A percentile compares a stretch with the other conserved stretches of the same genome.
phyloP scores from a whole-genome alignment of 1,140 invertebrate species.

The Aphis gossypii region DNA sequence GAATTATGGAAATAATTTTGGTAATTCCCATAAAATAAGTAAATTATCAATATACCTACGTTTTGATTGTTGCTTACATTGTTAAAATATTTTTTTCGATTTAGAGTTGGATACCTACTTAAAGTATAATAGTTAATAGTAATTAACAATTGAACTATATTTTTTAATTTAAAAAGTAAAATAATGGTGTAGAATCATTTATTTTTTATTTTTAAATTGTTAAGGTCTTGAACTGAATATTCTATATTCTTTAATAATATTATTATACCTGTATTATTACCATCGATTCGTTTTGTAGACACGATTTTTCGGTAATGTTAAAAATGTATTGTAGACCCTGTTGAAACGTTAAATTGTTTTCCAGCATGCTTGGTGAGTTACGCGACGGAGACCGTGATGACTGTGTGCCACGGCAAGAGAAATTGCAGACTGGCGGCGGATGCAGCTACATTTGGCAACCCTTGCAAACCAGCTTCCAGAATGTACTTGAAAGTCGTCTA shows the following conservation, averaged over 20 bases:
- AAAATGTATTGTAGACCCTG: background rate
- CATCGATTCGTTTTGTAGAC: background rate
- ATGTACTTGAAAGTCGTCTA: slow-evolving; percentile 93
- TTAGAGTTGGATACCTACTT: background rate
- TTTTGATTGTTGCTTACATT: background rate
- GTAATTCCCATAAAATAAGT: no score
- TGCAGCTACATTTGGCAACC: slow-evolving; percentile 84
- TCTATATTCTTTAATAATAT: background rate
- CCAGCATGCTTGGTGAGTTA: slow-evolving; percentile 86
- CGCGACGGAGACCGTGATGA: slow-evolving; percentile 87
- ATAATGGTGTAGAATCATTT: background rate
- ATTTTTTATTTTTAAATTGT: background rate
- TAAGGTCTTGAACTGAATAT: no score
- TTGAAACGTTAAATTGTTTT: slow-evolving; percentile 62
- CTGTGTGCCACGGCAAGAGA: slow-evolving; percentile 86
- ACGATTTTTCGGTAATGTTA: background rate
- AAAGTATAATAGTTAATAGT: background rate
- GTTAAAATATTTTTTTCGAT: background rate
- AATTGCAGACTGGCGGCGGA: slow-evolving; percentile 83
- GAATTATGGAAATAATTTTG: no score
- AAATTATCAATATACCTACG: no score
- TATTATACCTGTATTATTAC: background rate
- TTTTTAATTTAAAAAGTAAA: background rate
- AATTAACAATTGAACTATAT: background rate
- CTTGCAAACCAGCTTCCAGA: slow-evolving; percentile 80